Base-by-base conservation (phyloP, 2,113 vertebrate species). In the Tyto alba region DNA sequence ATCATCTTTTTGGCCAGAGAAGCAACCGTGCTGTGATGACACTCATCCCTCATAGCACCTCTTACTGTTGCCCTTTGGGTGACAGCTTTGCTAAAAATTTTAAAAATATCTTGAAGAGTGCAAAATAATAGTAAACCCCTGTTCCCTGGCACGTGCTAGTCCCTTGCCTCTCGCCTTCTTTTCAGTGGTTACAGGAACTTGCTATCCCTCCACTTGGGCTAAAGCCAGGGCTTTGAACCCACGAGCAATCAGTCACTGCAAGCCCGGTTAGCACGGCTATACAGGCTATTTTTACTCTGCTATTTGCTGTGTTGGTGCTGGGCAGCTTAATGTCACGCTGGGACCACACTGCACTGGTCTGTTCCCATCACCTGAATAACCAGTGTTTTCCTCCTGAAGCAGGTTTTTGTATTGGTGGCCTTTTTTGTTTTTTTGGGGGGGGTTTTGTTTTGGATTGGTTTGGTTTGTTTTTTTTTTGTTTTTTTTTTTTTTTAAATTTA, bases 81-180 rank as follows among this genome's bases (percentile, higher is more conserved):
- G 6, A 19, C 56, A 53, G 19, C 41, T 21, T 74, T 55, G 23
- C 1, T 1, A 23, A 36, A 72, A 47, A 22, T 0, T 1, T 16
- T 16, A 38, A 12, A 75, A 67, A 9, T 36, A 29, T 6, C 15
- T 55, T 4, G 7, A 48, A 48, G n/a, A 45, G 8, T 10, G 4
- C 3, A 29, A 25, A 95, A 3, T 11, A 17, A 4, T 21, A 30
- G 4, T 17, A 23, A 41, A 52, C 16, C 32, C 7, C 48, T 4
- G 7, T 40, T 25, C 19, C 0, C 0, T 3, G 4, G n/a, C 40
- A 7, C 3, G 17, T 26, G 27, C 22, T n/a, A 1, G 5, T 48
- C 17, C 55, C 47, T 17, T 9, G 8, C 26, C 22, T 8, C 36
- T 9, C 41, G 16, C 38, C 3, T 0, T 2, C 19, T 30, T 53